Base-by-base conservation (phyloP, 2,888 invertebrate species). In the Leptopilina drosophilae region DNA sequence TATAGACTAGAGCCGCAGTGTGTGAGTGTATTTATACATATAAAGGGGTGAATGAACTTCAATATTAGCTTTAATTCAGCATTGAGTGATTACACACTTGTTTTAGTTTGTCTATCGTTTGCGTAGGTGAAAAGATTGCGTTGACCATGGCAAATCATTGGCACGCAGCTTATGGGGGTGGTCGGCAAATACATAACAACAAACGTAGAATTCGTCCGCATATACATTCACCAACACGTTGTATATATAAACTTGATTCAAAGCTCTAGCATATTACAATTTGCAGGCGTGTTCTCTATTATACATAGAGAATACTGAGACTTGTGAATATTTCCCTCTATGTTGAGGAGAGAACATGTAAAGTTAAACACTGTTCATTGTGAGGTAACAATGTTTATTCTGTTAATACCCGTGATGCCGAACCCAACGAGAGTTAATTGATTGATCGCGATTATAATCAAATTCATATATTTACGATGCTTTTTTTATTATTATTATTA, bases 61-160 rank as follows among this genome's bases (percentile, higher is more conserved):
- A 73, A 33, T 73, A 73, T 73, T 73, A 56, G 33, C 53, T 73
- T 33, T 3, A 73, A 73, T 56, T 67, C 49, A 11, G 49, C 49
- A 46, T 49, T 73, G 56, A 33, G 33, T 73, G n/a, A 56, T 49
- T 73, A 73, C 33, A 73, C 73, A 53, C 69, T 69, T 33, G 14
- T 56, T 56, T 49, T 56, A 40, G 56, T 73, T 73, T 40, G 73
- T 40, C 33, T 56, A 53, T 40, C 73, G 56, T 69, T n/a, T 9
- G 56, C 73, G 73, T 73, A 56, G 73, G 73, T 73, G 73, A 53
- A 73, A 73, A 73, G 73, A 56, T 73, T 53, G 56, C 33, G 9
- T 73, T 40, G 56, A 73, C 73, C 73, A 56, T 33, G 33, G 73
- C 9, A 11, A 49, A 49, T 49, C 49, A 49, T 49, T 49, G 49